phyloP scores from a whole-genome alignment of 35 echinoderm and acorn worm species.

The Apostichopus californicus region DNA sequence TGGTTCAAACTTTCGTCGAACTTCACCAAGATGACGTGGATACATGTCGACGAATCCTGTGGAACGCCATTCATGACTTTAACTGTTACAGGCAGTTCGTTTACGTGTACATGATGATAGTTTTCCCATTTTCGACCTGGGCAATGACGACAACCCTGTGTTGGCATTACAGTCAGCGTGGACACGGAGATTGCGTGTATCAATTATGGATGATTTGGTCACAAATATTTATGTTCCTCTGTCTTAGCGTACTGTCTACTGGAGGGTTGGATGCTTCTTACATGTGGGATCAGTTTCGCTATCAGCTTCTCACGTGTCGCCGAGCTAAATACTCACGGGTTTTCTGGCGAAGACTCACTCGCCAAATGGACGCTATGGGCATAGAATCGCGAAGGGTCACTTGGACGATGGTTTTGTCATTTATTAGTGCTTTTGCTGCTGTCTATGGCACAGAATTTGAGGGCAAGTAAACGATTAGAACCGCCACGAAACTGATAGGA shows the following conservation, averaged over 20 bases:
- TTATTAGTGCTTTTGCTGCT: background rate
- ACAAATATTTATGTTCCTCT: background rate
- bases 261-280: background rate
- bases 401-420: conserved; percentile 30
- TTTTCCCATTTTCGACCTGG: conserved; percentile 10
- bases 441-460: background rate
- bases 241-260: background rate
- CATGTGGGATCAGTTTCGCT: conserved; percentile 8
- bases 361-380: conserved; percentile 1
- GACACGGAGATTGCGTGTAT: background rate
- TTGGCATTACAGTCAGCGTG: conserved; percentile 1
- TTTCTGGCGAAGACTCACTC: background rate
- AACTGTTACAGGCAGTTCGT: conserved; percentile 19
- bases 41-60: background rate
- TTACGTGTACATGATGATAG: conserved; percentile 23
- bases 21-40: conserved; percentile 1
- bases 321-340: background rate
- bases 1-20: conserved; percentile 12
- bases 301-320: background rate
- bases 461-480: too few relatives aligned
- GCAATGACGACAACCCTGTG: background rate
- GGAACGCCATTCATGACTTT: conserved; percentile 27
- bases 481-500: too few relatives aligned
- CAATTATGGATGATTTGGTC: conserved; percentile 21
- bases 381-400: background rate